phyloP scores from a whole-genome alignment of 2,113 vertebrate species.

The Gracilinanus agilis region DNA sequence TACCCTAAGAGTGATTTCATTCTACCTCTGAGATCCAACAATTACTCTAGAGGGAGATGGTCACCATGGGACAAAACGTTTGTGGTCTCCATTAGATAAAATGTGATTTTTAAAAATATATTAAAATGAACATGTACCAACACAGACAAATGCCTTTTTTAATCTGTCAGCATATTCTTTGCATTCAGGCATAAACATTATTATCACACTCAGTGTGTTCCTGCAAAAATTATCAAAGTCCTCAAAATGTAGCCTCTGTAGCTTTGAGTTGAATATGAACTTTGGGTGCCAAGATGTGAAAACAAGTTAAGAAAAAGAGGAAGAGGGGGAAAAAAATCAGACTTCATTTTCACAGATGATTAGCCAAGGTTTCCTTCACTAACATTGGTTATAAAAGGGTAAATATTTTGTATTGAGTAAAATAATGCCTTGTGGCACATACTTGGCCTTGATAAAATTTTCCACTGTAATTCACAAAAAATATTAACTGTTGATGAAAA shows the following conservation, averaged over 20 bases:
- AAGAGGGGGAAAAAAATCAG: neutral
- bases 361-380: conserved; percentile 59
- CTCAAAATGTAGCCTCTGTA: conserved; percentile 74
- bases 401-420: conserved; percentile 78
- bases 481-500: conserved; percentile 78
- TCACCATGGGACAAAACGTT: neutral
- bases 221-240: conserved; percentile 82
- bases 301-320: conserved; percentile 64
- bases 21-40: neutral
- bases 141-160: conserved; percentile 80
- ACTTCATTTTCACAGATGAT: conserved; percentile 67
- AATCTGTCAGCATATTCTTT: conserved; percentile 87
- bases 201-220: conserved; percentile 84
- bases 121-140: conserved; percentile 79
- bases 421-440: conserved; percentile 65
- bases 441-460: conserved; percentile 71
- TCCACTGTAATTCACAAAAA: conserved; percentile 65
- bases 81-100: conserved; percentile 80
- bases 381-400: conserved; percentile 15
- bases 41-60: neutral
- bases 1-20: neutral
- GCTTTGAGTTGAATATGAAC: conserved; percentile 74
- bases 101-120: conserved; percentile 63
- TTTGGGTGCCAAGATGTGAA: conserved; percentile 62
- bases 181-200: conserved; percentile 85